Evolutionary conservation across 2,888 invertebrate genomes (phyloP).

Genomic region (Campoplex nolae): DNA sequence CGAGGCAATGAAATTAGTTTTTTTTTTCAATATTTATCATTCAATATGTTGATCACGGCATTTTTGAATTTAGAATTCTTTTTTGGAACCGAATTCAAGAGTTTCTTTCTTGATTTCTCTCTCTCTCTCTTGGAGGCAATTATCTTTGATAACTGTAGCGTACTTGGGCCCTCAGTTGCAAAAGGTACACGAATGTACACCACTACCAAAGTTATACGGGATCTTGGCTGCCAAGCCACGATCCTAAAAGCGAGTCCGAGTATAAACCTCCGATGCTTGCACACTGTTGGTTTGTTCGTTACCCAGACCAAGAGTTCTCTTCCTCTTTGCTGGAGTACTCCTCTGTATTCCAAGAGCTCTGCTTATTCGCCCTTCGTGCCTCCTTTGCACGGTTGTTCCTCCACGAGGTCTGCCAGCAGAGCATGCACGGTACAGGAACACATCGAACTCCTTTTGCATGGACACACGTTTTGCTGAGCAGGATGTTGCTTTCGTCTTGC

Average conservation of each 20-base stretch:
- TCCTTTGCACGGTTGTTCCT: constrained; percentile 29
- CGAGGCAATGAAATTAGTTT: not conserved
- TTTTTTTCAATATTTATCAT: not conserved
- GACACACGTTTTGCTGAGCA: constrained; percentile 59
- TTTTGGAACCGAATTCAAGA: not conserved
- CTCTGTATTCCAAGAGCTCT: constrained; percentile 46
- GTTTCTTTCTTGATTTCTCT: not conserved
- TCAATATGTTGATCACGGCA: constrained; percentile 1
- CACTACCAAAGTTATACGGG: constrained; percentile 38
- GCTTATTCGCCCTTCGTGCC: constrained; percentile 60
- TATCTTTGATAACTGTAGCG: constrained; percentile 60
- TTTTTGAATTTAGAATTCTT: not conserved
- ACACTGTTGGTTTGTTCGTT: constrained; percentile 54
- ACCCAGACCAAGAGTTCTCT: constrained; percentile 38
- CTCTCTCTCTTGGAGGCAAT: constrained; percentile 58
- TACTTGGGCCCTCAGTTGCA: constrained; percentile 42
- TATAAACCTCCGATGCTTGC: constrained; percentile 60
- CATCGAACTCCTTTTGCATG: constrained; percentile 42
- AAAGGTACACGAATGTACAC: constrained; percentile 26
- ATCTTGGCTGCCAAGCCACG: constrained; percentile 44
- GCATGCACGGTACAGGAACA: constrained; percentile 52
- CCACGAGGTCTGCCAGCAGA: constrained; percentile 8
- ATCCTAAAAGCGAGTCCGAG: constrained; percentile 64
- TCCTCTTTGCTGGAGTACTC: constrained; percentile 22
- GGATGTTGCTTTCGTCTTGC: constrained; percentile 63